phyloP scores from a whole-genome alignment of 2,888 invertebrate genomes.

The Seira musarum region DNA sequence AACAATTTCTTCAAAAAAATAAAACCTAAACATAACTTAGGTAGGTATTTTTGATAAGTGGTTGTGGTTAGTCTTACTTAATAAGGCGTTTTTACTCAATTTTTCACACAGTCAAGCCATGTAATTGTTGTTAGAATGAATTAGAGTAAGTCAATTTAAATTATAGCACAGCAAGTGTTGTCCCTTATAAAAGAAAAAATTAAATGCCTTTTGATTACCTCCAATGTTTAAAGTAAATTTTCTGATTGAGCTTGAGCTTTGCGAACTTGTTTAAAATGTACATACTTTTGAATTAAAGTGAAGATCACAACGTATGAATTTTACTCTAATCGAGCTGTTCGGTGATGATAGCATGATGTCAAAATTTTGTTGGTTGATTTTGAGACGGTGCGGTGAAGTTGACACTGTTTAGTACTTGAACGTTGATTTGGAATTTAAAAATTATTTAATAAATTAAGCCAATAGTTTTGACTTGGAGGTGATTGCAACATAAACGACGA shows the following conservation, averaged over 20 bases:
- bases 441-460: conserved; percentile 74
- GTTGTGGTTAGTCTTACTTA: too few species aligned
- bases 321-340: neutral
- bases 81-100: too few species aligned
- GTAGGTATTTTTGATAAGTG: too few species aligned
- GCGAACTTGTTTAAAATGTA: too few species aligned
- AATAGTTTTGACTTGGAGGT: conserved; percentile 86
- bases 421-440: neutral
- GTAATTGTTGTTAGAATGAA: neutral
- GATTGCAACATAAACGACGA: conserved; percentile 90
- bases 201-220: too few species aligned
- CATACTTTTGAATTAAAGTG: neutral
- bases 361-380: neutral
- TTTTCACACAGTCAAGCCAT: neutral
- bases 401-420: neutral
- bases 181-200: neutral
- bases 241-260: neutral
- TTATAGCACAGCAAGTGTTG: neutral
- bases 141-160: neutral
- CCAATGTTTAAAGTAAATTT: too few species aligned
- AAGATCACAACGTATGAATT: neutral
- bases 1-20: too few species aligned
- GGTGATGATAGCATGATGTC: neutral
- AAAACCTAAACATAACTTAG: too few species aligned
- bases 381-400: neutral